Evolutionary conservation across 2,797 vertebrate genomes (phyloP).

Genomic region (Melanogrammus aeglefinus): DNA sequence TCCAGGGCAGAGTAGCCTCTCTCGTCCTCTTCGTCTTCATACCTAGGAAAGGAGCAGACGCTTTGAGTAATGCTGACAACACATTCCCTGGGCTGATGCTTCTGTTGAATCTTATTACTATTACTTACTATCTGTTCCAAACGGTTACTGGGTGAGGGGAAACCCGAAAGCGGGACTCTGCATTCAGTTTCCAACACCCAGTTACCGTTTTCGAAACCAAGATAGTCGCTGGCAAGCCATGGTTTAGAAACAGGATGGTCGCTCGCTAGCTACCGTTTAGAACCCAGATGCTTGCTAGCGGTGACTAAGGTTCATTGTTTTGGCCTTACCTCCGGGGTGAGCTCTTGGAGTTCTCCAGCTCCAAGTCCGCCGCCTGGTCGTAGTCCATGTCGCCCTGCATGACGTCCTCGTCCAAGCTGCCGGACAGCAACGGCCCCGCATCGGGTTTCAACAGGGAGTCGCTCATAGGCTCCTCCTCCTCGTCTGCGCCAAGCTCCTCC

Average conservation of each 20-base stretch:
- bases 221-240: too few relatives aligned
- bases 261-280: too few relatives aligned
- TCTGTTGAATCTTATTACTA: too few relatives aligned
- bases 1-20: slow-evolving; percentile 91
- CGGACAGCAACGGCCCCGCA: slow-evolving; percentile 69
- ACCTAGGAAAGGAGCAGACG: slow-evolving; percentile 70
- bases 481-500: slow-evolving; percentile 87
- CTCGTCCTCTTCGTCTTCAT: slow-evolving; percentile 82
- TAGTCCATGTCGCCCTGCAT: slow-evolving; percentile 82
- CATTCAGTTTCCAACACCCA: too few relatives aligned
- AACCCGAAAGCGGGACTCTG: too few relatives aligned
- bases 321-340: slow-evolving; percentile 82
- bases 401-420: slow-evolving; percentile 76
- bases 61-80: neutral
- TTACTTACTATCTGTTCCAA: too few relatives aligned
- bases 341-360: slow-evolving; percentile 83
- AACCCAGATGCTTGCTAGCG: neutral
- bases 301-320: neutral
- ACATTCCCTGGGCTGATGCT: neutral
- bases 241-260: too few relatives aligned
- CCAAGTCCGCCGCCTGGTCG: slow-evolving; percentile 78
- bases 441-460: slow-evolving; percentile 73
- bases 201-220: too few relatives aligned
- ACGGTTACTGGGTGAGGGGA: too few relatives aligned
- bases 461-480: slow-evolving; percentile 72